Percentiles rank a stretch among this genome's conserved stretches.
Conservation (phyloP, 2,888 invertebrate genomes). For the Sesia apiformis region DNA sequence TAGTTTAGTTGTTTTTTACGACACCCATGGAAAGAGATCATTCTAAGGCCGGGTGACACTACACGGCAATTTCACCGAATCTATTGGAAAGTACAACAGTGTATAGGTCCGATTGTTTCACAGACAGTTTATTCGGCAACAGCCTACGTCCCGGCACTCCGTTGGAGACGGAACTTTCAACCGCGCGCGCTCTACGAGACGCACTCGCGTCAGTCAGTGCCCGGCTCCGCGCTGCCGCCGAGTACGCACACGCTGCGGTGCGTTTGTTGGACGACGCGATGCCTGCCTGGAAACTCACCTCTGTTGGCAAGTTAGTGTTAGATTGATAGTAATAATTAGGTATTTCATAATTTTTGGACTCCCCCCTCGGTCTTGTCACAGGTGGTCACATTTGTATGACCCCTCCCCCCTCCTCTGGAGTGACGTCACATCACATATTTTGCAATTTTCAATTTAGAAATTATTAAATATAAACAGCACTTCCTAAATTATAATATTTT, state of each 20-base stretch:
- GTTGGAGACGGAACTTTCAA: constrained; percentile 34
- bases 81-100: background rate
- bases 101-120: background rate
- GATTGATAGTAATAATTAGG: no score
- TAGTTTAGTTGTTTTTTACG: no score
- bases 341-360: no score
- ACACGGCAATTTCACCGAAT: background rate
- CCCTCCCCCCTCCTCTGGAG: no score
- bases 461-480: no score
- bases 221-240: constrained; percentile 49
- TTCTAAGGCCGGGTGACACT: no score
- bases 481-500: no score
- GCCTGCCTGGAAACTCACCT: constrained; percentile 58
- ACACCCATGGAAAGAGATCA: no score
- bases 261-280: constrained; percentile 48
- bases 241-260: constrained; percentile 48
- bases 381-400: no score
- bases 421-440: no score
- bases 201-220: constrained; percentile 52
- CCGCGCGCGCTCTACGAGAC: constrained; percentile 44
- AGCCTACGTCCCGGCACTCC: constrained; percentile 36
- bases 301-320: constrained; percentile 51
- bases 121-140: constrained; percentile 47
- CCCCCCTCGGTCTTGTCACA: no score
- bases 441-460: no score